phyloP scores from a whole-genome alignment of 2,113 vertebrate species.

The Perognathus longimembris region DNA sequence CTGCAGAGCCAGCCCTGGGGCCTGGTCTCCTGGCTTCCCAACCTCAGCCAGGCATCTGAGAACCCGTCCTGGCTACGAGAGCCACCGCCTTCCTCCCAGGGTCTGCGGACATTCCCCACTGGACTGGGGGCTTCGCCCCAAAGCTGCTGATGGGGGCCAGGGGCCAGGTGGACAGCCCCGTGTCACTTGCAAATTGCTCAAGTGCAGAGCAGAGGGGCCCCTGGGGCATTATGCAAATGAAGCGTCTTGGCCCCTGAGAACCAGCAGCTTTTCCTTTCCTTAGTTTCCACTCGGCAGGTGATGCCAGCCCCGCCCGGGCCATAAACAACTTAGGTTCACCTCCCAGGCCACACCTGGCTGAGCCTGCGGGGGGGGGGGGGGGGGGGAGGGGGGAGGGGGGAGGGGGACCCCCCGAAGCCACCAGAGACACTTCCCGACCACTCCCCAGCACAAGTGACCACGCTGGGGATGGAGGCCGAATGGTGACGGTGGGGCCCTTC shows the following conservation, averaged over 20 bases:
- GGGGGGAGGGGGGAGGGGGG: no score
- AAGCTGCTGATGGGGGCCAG: not conserved
- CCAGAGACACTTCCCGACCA: not conserved
- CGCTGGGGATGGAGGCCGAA: not conserved
- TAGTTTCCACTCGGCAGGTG: constrained; percentile 1
- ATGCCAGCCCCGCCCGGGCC: not conserved
- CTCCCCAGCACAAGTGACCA: not conserved
- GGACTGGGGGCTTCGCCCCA: not conserved
- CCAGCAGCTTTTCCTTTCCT: not conserved
- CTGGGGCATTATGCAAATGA: constrained; percentile 52
- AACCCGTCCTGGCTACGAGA: no score
- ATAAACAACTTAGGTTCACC: constrained; percentile 3
- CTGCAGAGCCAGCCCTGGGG: fast-evolving
- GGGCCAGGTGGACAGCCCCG: not conserved
- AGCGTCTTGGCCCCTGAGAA: not conserved
- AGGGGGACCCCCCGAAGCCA: no score
- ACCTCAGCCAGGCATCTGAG: no score
- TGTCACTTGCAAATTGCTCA: not conserved
- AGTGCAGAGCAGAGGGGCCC: not conserved
- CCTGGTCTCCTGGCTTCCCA: fast-evolving
- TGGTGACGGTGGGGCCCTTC: not conserved
- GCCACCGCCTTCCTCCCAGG: no score
- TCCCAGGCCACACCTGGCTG: not conserved
- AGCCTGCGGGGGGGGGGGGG: fast-evolving
- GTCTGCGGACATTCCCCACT: no score